Evolutionary conservation across 1,140 invertebrate genomes (phyloP).

Genomic region (Ctenoplectra terminalis): DNA sequence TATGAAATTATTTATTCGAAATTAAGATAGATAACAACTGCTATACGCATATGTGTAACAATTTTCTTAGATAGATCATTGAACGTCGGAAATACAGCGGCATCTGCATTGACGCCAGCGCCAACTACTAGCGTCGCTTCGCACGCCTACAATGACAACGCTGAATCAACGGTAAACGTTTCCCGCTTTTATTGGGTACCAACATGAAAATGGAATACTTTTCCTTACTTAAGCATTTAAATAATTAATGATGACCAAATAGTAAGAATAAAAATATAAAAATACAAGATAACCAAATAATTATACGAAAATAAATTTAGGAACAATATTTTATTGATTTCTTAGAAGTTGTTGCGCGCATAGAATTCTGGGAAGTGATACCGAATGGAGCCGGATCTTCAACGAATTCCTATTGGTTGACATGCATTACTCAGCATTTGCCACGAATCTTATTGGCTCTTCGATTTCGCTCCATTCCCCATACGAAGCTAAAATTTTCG

Average conservation of each 20-base stretch:
- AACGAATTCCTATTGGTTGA: conserved; percentile 54
- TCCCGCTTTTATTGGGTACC: conserved; percentile 42
- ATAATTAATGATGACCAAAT: background rate
- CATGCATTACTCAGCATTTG: background rate
- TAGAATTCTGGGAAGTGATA: conserved; percentile 56
- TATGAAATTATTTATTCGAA: background rate
- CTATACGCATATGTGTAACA: background rate
- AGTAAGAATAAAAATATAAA: conserved; percentile 1
- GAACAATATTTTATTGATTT: conserved; percentile 55
- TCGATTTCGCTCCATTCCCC: conserved; percentile 22
- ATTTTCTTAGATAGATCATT: background rate
- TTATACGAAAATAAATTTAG: background rate
- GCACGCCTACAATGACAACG: conserved; percentile 16
- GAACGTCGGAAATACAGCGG: background rate
- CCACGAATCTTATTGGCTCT: conserved; percentile 53
- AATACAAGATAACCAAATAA: background rate
- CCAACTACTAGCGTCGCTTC: conserved; percentile 14
- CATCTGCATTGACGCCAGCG: conserved; percentile 13
- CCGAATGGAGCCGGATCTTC: conserved; percentile 55
- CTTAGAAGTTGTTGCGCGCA: conserved; percentile 15
- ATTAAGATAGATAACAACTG: background rate
- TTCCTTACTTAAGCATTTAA: background rate
- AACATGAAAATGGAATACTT: background rate
- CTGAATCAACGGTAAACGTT: conserved; percentile 27
- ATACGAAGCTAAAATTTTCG: conserved; percentile 37